Base-by-base conservation (phyloP, 2,888 invertebrate species). In the Lasioglossum zephyrum region DNA sequence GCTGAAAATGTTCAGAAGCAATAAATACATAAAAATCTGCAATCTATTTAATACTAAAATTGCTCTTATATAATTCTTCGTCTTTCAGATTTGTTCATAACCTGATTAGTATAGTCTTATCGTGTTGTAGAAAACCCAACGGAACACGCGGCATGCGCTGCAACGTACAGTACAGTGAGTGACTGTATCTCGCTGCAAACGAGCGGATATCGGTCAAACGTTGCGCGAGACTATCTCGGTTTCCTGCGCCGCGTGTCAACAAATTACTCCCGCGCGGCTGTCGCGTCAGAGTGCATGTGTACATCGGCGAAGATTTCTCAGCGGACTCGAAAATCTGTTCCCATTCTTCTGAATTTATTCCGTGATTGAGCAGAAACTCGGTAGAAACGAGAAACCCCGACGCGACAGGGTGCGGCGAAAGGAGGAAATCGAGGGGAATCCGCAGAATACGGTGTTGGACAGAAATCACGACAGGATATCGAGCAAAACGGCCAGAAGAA, bases 291-390 rank as follows among this genome's bases (percentile, higher is more conserved):
- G 70, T 13, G n/a, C 39, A 22, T 49, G 22, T 22, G 5, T 31
- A 69, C 69, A 13, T 70, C 22, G 36, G 22, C 11, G 57, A 22
- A 36, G 36, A 22, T 36, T 66, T 69, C 70, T 41, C 70, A 9
- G n/a, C 70, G 41, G 70, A n/a, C 39, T 13, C 39, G n/a, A 39
- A 39, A 70, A n/a, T 41, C 41, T n/a, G 18, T 70, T 39, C 11
- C n/a, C 13, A 41, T 70, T 70, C 70, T 39, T 70, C 41, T 11
- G 70, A 41, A 70, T 41, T n/a, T n/a, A 41, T 70, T 70, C 41
- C 13, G 13, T 70, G 41, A 5, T 70, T 41, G 22, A 41, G 41
- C n/a, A 11, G 41, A n/a, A 70, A 11, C n/a, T 39, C 39, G 39
- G 41, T 13, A 39, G 13, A 13, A 70, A 11, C 39, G 22, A 8